A percentile compares a stretch with the other conserved stretches of the same genome.
phyloP scores from a whole-genome alignment of 2,113 vertebrate species.

The Mohoua ochrocephala region DNA sequence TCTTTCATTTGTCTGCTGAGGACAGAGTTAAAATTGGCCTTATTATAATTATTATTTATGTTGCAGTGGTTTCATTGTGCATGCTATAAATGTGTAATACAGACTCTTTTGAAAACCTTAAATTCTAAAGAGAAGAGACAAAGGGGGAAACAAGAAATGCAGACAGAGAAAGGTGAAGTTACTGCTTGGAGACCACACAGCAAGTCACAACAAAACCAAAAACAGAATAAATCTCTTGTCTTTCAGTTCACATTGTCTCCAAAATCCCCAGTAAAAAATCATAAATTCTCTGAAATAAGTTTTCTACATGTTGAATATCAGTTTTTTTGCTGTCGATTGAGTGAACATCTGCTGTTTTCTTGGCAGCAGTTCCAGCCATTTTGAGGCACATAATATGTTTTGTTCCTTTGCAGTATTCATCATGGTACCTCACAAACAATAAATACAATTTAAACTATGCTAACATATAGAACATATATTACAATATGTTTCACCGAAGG shows the following conservation, averaged over 20 bases:
- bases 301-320: not conserved
- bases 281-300: not conserved
- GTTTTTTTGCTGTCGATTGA: not conserved
- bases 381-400: not conserved
- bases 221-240: not conserved
- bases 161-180: not conserved
- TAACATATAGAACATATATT: not conserved
- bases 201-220: not conserved
- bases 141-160: not conserved
- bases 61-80: not conserved
- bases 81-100: not conserved
- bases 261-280: not conserved
- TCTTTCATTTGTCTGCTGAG: constrained; percentile 15
- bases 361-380: not conserved
- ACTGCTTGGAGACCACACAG: not conserved
- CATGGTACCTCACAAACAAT: not conserved
- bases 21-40: constrained; percentile 6
- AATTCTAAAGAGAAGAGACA: not conserved
- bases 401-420: not conserved
- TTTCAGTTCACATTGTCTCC: not conserved
- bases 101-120: not conserved
- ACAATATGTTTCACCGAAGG: not conserved
- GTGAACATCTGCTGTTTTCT: constrained; percentile 45
- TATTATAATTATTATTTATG: constrained; percentile 43
- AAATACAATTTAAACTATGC: not conserved